A percentile compares a stretch with the other conserved stretches of the same genome.
Evolutionary conservation across 2,888 invertebrate genomes (phyloP).

Genomic region (Encarsia formosa): DNA sequence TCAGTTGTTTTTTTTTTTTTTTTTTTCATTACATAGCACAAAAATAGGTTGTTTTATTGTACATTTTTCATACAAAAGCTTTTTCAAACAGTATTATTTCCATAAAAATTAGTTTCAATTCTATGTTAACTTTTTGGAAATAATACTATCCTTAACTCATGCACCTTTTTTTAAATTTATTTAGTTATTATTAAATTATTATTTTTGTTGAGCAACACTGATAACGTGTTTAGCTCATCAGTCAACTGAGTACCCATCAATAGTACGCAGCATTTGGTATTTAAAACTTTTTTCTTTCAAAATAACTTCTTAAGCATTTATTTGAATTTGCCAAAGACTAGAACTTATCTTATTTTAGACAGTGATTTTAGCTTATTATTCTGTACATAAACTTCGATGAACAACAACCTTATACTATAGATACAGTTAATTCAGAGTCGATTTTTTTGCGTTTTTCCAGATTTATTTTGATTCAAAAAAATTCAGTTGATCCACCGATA

Average conservation of each 20-base stretch:
- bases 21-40: conserved; percentile 19
- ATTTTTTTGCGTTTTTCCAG: too few relatives aligned
- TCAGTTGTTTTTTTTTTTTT: conserved; percentile 2
- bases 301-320: conserved; percentile 21
- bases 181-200: conserved; percentile 12
- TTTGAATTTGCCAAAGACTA: conserved; percentile 18
- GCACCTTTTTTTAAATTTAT: conserved; percentile 12
- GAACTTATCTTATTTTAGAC: conserved; percentile 19
- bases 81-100: too few relatives aligned
- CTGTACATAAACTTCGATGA: too few relatives aligned
- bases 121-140: too few relatives aligned
- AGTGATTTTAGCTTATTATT: conserved; percentile 13
- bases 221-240: conserved; percentile 7
- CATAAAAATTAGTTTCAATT: too few relatives aligned
- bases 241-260: conserved; percentile 20
- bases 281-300: conserved; percentile 15
- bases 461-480: too few relatives aligned
- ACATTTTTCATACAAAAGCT: too few relatives aligned
- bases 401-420: too few relatives aligned
- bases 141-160: too few relatives aligned
- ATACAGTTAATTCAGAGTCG: too few relatives aligned
- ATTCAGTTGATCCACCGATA: too few relatives aligned
- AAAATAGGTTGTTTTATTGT: conserved; percentile 23
- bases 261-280: conserved; percentile 24
- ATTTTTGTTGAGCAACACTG: conserved; percentile 18